Evolutionary conservation across 2,888 invertebrate genomes (phyloP), one percentile per base, ranked within the genome.

Genomic region (Napeogenes inachia): DNA sequence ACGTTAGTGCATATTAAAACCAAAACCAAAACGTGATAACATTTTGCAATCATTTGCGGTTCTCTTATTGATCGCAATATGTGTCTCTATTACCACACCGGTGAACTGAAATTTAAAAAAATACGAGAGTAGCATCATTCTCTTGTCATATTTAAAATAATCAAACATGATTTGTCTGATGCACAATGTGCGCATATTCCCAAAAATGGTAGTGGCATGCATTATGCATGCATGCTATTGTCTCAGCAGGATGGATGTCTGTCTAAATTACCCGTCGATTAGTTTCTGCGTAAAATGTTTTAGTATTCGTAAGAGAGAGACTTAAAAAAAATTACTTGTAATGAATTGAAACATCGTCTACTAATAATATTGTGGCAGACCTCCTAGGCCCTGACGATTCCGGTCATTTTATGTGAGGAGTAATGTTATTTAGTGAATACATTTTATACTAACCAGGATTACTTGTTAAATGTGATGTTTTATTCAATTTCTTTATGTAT

Each of bases 231-330:
- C 64, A 61, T 60, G 64, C 70, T 66, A 75, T 78, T 78, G 77
- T 80, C 70, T 70, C 61, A 54, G 71, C 70, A 70, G 71, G 69
- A 81, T 82, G 86, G 21, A 86, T 83, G 81, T 83, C 73, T 82
- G 81, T 80, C 85, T 80, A 88, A 88, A 88, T 88, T 87, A 79
- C 75, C 64, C 73, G 74, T 35, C 85, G 84, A 88, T 88, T 89
- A 89, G 81, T 80, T 88, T 88, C 89, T 72, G 58, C 73, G 86
- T 81, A 87, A 78, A 67, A 64, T 68, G 65, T 72, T 80, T 80
- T 72, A 63, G 75, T 74, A 76, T 76, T 73, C 75, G 66, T 68
- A 61, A 67, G 57, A 67, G 68, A 71, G 68, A 67, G 63, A 60
- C 47, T 55, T 6, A n/a, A 59, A 73, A 75, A 70, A 73, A 70